phyloP scores from a whole-genome alignment of 2,888 invertebrate genomes.

The Callyntrura guangdongensis region DNA sequence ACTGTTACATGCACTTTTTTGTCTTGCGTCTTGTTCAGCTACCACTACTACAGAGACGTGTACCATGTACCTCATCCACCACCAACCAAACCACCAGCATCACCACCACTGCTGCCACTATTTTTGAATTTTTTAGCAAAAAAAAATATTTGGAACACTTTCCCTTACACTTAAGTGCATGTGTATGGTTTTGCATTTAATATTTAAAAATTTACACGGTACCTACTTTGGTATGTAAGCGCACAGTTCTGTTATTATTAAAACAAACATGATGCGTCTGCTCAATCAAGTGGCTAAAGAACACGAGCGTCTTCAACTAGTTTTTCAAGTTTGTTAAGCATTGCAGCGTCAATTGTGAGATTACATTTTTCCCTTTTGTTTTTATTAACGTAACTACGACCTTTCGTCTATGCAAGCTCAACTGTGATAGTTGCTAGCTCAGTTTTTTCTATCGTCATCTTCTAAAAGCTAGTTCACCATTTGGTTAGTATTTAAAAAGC shows the following conservation, averaged over 20 bases:
- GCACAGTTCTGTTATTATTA: no score
- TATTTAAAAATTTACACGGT: not conserved
- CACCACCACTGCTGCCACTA: not conserved
- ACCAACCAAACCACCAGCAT: conserved; percentile 13
- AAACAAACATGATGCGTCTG: not conserved
- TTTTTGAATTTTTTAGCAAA: conserved; percentile 60
- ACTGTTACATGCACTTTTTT: not conserved
- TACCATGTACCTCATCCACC: conserved; percentile 10
- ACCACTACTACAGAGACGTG: not conserved
- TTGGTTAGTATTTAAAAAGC: not conserved
- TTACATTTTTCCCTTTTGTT: conserved; percentile 23
- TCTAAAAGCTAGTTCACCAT: conserved; percentile 16
- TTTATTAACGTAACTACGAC: not conserved
- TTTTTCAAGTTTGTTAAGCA: conserved; percentile 48
- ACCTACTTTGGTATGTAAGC: no score
- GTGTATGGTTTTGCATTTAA: not conserved
- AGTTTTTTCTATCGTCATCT: conserved; percentile 24
- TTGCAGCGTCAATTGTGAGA: not conserved
- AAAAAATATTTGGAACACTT: conserved; percentile 74
- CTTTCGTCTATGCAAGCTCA: not conserved
- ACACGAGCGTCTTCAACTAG: not conserved
- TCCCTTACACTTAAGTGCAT: conserved; percentile 48
- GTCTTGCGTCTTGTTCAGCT: not conserved
- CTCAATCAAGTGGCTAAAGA: not conserved
- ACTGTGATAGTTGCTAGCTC: not conserved